Conservation (phyloP, 2,888 invertebrate genomes). For the Pherbina coryleti region DNA sequence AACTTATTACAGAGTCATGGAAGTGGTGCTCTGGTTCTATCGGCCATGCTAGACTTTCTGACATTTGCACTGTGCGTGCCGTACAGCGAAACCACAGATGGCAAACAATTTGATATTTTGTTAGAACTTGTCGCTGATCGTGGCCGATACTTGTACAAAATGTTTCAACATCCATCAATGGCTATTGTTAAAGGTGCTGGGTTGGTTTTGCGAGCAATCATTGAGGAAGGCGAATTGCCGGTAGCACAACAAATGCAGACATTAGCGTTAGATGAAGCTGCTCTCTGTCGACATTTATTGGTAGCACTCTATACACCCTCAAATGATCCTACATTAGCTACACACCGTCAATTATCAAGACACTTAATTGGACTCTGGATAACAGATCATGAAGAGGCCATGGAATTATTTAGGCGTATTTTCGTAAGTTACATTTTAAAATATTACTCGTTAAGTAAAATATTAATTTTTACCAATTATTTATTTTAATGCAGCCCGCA, state of each 20-base stretch:
- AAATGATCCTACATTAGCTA: conserved; percentile 84
- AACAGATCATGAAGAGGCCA: conserved; percentile 92
- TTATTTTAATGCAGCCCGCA: conserved; percentile 77
- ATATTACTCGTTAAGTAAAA: neutral
- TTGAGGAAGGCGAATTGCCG: conserved; percentile 95
- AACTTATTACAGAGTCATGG: conserved; percentile 79
- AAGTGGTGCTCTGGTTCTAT: conserved; percentile 95
- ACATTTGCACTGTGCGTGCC: conserved; percentile 98
- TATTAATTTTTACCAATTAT: neutral
- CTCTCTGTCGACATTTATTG: conserved; percentile 91
- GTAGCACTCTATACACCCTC: conserved; percentile 88
- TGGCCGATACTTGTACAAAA: conserved; percentile 90
- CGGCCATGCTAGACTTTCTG: conserved; percentile 97
- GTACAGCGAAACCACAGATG: conserved; percentile 98
- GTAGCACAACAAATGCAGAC: conserved; percentile 96
- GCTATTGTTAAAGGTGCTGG: conserved; percentile 99
- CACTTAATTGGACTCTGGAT: conserved; percentile 97
- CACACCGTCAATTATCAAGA: conserved; percentile 91
- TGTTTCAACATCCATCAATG: conserved; percentile 90
- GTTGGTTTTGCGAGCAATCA: conserved; percentile 95
- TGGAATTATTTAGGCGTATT: conserved; percentile 86
- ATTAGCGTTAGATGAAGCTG: conserved; percentile 95
- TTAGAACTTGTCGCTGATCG: conserved; percentile 93
- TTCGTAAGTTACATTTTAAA: conserved; percentile 76
- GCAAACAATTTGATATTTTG: conserved; percentile 93